Conservation (phyloP, 2,113 vertebrate species). For the Pluvialis apricaria region DNA sequence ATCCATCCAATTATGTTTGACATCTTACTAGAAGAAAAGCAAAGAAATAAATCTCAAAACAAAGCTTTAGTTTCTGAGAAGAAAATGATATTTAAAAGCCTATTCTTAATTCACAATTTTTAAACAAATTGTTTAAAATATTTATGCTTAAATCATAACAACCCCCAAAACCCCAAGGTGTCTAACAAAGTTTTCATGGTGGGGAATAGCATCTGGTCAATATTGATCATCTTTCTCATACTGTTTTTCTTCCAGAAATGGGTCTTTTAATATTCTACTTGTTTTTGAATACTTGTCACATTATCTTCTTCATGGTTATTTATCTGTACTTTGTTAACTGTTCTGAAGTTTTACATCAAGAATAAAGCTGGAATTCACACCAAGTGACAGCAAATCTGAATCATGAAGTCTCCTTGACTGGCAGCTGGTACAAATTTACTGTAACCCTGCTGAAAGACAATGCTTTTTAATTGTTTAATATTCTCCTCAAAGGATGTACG, state of each 20-base stretch:
- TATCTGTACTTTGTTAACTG: background rate
- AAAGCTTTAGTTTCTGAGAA: background rate
- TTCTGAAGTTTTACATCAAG: background rate
- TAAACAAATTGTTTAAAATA: background rate
- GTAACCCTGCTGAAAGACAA: background rate
- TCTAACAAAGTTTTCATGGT: background rate
- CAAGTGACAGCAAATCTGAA: background rate
- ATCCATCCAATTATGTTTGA: background rate
- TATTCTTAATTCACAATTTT: background rate
- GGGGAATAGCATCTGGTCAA: background rate
- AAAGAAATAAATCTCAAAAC: background rate
- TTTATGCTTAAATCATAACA: background rate
- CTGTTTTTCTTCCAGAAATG: background rate
- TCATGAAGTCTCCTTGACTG: background rate
- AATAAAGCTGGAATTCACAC: background rate
- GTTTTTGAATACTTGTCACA: conserved; percentile 5
- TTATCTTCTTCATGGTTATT: background rate
- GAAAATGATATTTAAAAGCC: background rate
- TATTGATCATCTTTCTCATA: background rate
- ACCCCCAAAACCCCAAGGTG: fast-evolving
- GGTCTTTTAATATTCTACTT: background rate
- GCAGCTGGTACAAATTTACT: background rate
- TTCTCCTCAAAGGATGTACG: background rate
- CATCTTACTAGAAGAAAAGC: background rate
- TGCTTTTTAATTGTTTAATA: background rate